Evolutionary conservation across 1,140 invertebrate species (phyloP).

Genomic region (Pemphigus obesinymphae): DNA sequence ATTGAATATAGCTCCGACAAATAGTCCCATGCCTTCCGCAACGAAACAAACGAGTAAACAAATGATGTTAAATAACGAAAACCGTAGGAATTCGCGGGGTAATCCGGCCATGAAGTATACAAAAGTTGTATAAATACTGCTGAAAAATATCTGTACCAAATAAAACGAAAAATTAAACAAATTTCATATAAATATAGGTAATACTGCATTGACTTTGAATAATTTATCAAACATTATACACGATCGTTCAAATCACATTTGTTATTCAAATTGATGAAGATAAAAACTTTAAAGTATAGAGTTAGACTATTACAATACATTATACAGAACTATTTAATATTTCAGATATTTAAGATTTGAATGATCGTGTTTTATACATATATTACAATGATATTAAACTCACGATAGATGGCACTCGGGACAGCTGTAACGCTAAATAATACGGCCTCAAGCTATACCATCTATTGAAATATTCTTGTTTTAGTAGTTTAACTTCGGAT

Average conservation of each 20-base stretch:
- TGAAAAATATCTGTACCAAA: slow-evolving; percentile 53
- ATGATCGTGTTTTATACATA: neutral
- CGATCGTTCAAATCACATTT: neutral
- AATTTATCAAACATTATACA: neutral
- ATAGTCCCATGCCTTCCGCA: slow-evolving; percentile 60
- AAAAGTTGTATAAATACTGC: slow-evolving; percentile 57
- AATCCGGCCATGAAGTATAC: slow-evolving; percentile 60
- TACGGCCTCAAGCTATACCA: slow-evolving; percentile 77
- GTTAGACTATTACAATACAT: too few species aligned
- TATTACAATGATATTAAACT: slow-evolving; percentile 18
- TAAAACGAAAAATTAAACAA: neutral
- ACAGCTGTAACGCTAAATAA: slow-evolving; percentile 70
- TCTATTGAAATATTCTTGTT: slow-evolving; percentile 75
- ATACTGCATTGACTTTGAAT: neutral
- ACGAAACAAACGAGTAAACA: slow-evolving; percentile 58
- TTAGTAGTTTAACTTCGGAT: slow-evolving; percentile 70
- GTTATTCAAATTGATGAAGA: neutral
- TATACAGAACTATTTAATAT: too few species aligned
- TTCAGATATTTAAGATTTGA: neutral
- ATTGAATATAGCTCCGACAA: slow-evolving; percentile 62
- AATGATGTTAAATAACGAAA: slow-evolving; percentile 56
- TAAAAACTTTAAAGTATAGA: too few species aligned
- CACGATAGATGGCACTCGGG: slow-evolving; percentile 57
- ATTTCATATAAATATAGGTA: neutral
- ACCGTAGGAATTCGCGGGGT: slow-evolving; percentile 54